Conservation (phyloP, 2,113 vertebrate genomes). For the Scatophagus argus region DNA sequence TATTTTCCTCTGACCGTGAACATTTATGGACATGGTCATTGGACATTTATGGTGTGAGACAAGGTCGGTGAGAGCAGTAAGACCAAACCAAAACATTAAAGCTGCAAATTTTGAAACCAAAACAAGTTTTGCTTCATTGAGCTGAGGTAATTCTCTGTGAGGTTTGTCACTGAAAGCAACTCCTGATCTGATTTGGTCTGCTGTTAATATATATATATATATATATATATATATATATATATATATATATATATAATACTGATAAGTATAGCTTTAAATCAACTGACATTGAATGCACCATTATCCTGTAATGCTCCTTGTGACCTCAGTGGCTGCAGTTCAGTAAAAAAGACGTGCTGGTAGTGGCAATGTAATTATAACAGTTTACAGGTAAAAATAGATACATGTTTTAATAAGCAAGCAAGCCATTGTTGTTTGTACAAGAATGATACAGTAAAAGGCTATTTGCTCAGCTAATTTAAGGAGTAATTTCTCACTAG, state of each 20-base stretch:
- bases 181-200: no score
- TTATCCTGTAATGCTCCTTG: neutral
- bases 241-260: no score
- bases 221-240: no score
- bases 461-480: neutral
- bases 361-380: neutral
- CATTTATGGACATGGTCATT: neutral
- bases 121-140: no score
- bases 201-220: no score
- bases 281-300: neutral
- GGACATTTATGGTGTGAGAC: no score
- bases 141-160: neutral
- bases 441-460: neutral
- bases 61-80: no score
- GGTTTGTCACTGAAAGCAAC: neutral
- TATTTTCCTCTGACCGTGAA: neutral
- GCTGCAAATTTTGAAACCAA: no score
- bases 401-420: neutral
- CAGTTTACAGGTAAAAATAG: neutral
- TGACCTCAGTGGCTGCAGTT: neutral
- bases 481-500: neutral
- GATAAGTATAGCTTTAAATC: constrained; percentile 10
- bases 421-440: neutral
- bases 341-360: neutral
- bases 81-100: no score